Evolutionary conservation across 2,888 invertebrate species (phyloP).

Genomic region (Lapara coniferarum): DNA sequence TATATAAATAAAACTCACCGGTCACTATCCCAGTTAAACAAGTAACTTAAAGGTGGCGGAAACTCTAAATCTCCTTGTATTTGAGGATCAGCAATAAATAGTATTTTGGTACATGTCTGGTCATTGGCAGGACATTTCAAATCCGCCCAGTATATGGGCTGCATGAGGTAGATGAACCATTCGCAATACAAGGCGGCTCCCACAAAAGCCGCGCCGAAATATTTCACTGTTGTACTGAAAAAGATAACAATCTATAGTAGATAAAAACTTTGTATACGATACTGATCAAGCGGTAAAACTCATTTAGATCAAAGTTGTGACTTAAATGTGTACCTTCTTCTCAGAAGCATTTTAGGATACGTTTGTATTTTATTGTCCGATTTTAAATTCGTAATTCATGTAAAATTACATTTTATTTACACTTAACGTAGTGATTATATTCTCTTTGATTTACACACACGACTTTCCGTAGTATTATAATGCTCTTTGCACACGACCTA

Average conservation of each 20-base stretch:
- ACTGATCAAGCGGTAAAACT: background rate
- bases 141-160: conserved; percentile 69
- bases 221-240: conserved; percentile 66
- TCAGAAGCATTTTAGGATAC: conserved; percentile 52
- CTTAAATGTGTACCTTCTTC: conserved; percentile 50
- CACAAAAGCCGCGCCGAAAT: conserved; percentile 54
- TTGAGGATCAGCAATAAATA: conserved; percentile 96
- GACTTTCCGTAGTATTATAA: no score
- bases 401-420: background rate
- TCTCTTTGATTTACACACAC: background rate
- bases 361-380: background rate
- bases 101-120: conserved; percentile 84
- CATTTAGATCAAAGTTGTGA: background rate
- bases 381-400: background rate
- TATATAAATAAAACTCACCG: conserved; percentile 80
- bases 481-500: no score
- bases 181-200: conserved; percentile 80
- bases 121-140: conserved; percentile 72
- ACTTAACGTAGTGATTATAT: no score
- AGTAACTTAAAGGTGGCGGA: conserved; percentile 85
- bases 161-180: conserved; percentile 77
- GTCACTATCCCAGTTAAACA: conserved; percentile 95
- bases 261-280: conserved; percentile 25
- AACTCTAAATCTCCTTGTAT: conserved; percentile 93
- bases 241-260: conserved; percentile 15